These are phyloP conservation scores for Yponomeuta evonymella DNA, from an alignment of 2,888 invertebrate species.

Conservation along the genomic window DNA sequence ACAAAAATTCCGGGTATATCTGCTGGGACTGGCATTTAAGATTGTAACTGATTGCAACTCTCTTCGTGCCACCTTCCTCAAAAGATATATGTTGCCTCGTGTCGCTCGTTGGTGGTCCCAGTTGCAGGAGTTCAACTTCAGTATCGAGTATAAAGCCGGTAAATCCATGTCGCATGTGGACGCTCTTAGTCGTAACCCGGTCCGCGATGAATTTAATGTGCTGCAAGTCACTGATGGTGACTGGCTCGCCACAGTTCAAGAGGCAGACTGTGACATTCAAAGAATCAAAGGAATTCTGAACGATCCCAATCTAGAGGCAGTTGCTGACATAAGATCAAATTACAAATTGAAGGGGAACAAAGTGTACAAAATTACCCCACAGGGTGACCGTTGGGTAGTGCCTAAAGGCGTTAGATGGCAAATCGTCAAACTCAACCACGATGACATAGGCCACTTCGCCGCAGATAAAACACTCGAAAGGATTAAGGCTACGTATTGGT, in stretches of 20 bases:
- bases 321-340: neutral
- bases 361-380: neutral
- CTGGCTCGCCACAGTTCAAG: slow-evolving; percentile 16
- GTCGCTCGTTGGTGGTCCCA: slow-evolving; percentile 24
- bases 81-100: slow-evolving; percentile 25
- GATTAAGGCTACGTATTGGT: slow-evolving; percentile 18
- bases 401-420: slow-evolving; percentile 16
- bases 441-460: slow-evolving; percentile 12
- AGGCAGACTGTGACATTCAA: slow-evolving; percentile 10
- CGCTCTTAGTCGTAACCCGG: slow-evolving; percentile 27
- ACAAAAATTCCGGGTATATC: slow-evolving; percentile 24
- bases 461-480: slow-evolving; percentile 13
- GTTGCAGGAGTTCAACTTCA: slow-evolving; percentile 20
- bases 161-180: slow-evolving; percentile 33
- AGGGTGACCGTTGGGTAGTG: slow-evolving; percentile 14
- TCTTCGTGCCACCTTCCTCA: slow-evolving; percentile 22
- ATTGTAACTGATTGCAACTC: slow-evolving; percentile 28
- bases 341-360: slow-evolving; percentile 10
- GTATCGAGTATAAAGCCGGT: slow-evolving; percentile 26
- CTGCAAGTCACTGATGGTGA: neutral
- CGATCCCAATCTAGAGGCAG: neutral
- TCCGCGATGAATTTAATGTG: neutral
- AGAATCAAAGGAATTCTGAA: slow-evolving; percentile 10
- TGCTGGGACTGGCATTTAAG: slow-evolving; percentile 27
- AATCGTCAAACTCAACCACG: slow-evolving; percentile 11